Evolutionary conservation across 1,140 invertebrate species (phyloP).

Genomic region (Ephestia elutella): DNA sequence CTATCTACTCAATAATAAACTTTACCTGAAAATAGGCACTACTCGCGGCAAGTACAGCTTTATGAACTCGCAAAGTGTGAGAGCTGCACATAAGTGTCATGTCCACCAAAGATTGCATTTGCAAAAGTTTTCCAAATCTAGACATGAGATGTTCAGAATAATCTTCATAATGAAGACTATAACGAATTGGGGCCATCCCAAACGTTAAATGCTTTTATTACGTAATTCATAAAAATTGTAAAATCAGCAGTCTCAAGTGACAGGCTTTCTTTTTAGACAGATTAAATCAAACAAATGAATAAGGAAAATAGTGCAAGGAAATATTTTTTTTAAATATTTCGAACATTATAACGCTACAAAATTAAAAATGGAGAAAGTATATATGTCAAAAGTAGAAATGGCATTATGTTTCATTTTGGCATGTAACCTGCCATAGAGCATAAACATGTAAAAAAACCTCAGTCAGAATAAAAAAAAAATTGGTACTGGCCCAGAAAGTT

Average conservation of each 20-base stretch:
- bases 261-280: neutral
- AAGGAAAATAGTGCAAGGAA: constrained; percentile 16
- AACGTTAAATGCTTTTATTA: neutral
- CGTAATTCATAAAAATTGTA: constrained; percentile 11
- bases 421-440: neutral
- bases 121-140: constrained; percentile 75
- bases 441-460: neutral
- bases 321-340: constrained; percentile 1
- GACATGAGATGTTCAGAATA: constrained; percentile 75
- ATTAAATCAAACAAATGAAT: constrained; percentile 29
- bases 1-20: neutral
- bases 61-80: constrained; percentile 76
- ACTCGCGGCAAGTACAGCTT: constrained; percentile 77
- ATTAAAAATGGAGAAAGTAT: constrained; percentile 6
- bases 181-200: constrained; percentile 65
- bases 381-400: neutral
- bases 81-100: constrained; percentile 77
- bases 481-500: too few relatives aligned
- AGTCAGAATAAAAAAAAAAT: too few relatives aligned
- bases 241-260: neutral
- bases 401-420: neutral
- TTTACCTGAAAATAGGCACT: constrained; percentile 78
- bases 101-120: constrained; percentile 77
- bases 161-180: constrained; percentile 75
- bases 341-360: neutral